Conservation (phyloP, 2,888 invertebrate genomes). For the Arrhopalites spinosus region DNA sequence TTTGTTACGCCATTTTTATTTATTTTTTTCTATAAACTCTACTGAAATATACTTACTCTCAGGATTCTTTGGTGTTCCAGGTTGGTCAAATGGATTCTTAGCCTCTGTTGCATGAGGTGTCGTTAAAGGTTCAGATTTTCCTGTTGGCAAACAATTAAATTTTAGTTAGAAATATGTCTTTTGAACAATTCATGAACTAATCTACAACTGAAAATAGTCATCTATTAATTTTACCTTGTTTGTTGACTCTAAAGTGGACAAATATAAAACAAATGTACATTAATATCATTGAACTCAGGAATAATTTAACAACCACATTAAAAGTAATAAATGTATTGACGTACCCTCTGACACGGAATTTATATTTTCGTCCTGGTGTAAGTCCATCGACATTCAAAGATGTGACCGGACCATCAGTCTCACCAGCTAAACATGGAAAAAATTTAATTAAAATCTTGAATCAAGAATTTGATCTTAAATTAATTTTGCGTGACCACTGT, state of each 20-base stretch:
- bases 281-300: neutral
- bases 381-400: conserved; percentile 79
- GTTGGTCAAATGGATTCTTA: conserved; percentile 95
- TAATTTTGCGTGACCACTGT: no score
- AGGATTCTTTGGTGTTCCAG: conserved; percentile 72
- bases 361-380: conserved; percentile 92
- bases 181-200: no score
- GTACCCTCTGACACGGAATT: conserved; percentile 77
- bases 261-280: neutral
- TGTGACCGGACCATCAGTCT: conserved; percentile 84
- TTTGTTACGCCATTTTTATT: neutral
- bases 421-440: no score
- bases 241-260: conserved; percentile 75
- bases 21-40: neutral
- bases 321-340: neutral
- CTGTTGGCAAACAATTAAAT: no score
- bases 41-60: neutral
- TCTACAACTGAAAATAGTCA: no score
- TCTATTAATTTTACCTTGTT: no score
- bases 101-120: conserved; percentile 86
- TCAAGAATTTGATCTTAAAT: no score
- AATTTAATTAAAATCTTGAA: no score
- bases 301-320: neutral
- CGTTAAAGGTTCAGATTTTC: conserved; percentile 91
- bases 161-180: no score